A percentile compares a stretch with the other conserved stretches of the same genome.
phyloP scores from a whole-genome alignment of 2,113 vertebrate species.

The Thunnus maccoyii region DNA sequence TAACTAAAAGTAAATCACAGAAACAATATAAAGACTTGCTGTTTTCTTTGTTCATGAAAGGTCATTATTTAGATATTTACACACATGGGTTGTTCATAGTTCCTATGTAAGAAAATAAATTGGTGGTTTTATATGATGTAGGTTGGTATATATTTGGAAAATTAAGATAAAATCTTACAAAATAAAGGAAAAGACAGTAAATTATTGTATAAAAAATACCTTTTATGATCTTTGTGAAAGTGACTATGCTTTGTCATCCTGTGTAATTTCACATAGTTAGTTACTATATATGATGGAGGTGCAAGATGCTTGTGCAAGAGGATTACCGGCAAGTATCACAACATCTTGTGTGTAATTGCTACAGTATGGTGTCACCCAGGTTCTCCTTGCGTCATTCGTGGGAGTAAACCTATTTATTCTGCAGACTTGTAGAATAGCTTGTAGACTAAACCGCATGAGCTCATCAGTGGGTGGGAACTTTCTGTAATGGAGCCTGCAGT shows the following conservation, averaged over 20 bases:
- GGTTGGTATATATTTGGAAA: too few species aligned
- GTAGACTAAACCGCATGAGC: conserved; percentile 44
- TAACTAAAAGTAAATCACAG: too few species aligned
- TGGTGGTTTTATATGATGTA: too few species aligned
- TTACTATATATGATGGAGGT: neutral
- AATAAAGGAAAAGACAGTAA: too few species aligned
- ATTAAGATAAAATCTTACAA: too few species aligned
- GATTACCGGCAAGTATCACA: conserved; percentile 3
- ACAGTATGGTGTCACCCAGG: conserved; percentile 9
- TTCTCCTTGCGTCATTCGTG: conserved; percentile 10
- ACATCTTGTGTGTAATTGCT: conserved; percentile 23
- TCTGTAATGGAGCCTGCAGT: conserved; percentile 39
- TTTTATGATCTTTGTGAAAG: neutral
- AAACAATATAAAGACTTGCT: too few species aligned
- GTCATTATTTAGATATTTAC: neutral
- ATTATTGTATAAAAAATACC: too few species aligned
- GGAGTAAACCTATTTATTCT: conserved; percentile 42
- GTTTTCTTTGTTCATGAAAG: neutral
- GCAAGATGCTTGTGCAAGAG: neutral
- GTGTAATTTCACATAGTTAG: neutral
- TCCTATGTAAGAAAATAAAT: too few species aligned
- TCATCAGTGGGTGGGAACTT: conserved; percentile 40
- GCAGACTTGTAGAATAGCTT: conserved; percentile 33
- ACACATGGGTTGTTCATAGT: too few species aligned
- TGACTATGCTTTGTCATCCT: neutral